Conservation (phyloP, 37 sponge, comb jelly and placozoan genomes). For the Chondrosia reniformis region DNA sequence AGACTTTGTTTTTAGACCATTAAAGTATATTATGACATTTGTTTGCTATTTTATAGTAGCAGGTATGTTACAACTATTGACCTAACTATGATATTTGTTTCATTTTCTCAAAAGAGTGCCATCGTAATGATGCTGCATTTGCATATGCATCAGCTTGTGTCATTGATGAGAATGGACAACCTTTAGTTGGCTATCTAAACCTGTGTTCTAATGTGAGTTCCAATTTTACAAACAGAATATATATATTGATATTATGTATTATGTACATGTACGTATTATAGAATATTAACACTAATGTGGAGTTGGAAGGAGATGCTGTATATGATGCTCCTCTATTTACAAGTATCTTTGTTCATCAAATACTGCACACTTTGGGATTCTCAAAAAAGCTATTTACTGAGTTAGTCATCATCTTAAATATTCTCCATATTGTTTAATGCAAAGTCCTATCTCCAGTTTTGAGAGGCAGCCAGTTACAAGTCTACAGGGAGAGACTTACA, state of each 20-base stretch:
- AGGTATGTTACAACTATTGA: too few species aligned
- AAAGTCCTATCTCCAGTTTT: too few species aligned
- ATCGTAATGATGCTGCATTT: background rate
- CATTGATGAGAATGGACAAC: background rate
- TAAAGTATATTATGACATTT: background rate
- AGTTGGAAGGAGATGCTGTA: too few species aligned
- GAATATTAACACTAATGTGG: too few species aligned
- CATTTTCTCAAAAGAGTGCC: background rate
- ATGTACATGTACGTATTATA: too few species aligned
- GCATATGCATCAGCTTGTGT: slow-evolving; percentile 15
- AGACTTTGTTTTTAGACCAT: background rate
- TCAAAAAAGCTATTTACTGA: background rate
- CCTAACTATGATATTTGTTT: background rate
- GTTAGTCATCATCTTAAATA: slow-evolving; percentile 3
- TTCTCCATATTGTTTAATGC: too few species aligned
- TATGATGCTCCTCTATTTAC: too few species aligned
- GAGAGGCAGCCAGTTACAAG: too few species aligned
- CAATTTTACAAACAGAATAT: too few species aligned
- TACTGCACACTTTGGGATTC: slow-evolving; percentile 10
- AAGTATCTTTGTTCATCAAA: background rate
- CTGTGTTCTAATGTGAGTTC: background rate
- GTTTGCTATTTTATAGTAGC: too few species aligned
- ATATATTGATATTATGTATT: too few species aligned
- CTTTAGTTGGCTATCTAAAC: slow-evolving; percentile 5
- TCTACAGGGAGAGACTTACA: background rate